Conservation (phyloP, 2,113 vertebrate genomes). For the Dunckerocampus dactyliophorus region DNA sequence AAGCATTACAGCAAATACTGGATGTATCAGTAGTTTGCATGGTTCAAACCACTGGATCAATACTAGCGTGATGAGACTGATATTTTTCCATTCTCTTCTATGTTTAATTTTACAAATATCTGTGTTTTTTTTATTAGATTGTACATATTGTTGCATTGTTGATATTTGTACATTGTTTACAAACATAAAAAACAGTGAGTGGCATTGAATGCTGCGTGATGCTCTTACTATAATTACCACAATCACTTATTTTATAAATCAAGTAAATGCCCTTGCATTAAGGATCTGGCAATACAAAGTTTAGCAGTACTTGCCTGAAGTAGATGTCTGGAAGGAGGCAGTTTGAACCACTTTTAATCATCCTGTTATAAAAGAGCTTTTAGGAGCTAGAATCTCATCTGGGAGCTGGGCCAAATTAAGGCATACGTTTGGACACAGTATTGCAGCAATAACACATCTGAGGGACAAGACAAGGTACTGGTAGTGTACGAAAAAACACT, state of each 20-base stretch:
- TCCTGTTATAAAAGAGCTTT: conserved; percentile 41
- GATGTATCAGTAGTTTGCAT: too few relatives aligned
- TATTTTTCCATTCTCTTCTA: too few relatives aligned
- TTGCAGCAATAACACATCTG: conserved; percentile 34
- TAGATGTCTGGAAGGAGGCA: conserved; percentile 25
- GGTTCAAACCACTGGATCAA: too few relatives aligned
- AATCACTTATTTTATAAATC: conserved; percentile 40
- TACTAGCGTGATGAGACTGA: too few relatives aligned
- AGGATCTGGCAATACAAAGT: conserved; percentile 23
- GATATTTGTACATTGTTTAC: too few relatives aligned
- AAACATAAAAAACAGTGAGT: not conserved
- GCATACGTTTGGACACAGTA: conserved; percentile 22
- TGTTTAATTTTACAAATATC: too few relatives aligned
- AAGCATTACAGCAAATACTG: too few relatives aligned
- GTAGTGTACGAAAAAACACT: not conserved
- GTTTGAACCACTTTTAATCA: conserved; percentile 37
- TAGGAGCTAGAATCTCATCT: conserved; percentile 27
- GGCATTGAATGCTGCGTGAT: not conserved
- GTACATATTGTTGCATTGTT: too few relatives aligned
- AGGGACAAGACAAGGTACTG: not conserved
- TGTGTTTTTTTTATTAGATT: too few relatives aligned
- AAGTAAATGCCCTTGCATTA: conserved; percentile 22
- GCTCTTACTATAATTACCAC: conserved; percentile 29
- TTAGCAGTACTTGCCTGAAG: conserved; percentile 29
- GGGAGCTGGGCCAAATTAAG: conserved; percentile 43